Evolutionary conservation across 2,113 vertebrate species (phyloP).

Genomic region (Ibidorhyncha struthersii): DNA sequence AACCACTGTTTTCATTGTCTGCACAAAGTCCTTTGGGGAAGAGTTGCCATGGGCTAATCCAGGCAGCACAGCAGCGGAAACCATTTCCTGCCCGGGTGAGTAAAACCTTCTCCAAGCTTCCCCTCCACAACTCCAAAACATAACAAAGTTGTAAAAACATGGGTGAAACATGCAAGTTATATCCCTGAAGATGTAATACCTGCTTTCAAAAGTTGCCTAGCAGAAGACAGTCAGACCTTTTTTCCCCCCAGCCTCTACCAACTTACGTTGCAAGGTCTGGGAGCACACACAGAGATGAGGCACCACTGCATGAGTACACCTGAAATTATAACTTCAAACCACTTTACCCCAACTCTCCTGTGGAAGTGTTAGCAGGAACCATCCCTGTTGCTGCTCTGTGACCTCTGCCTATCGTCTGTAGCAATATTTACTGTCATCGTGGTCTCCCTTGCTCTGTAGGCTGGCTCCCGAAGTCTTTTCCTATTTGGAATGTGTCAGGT

Average conservation of each 20-base stretch:
- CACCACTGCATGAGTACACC: not conserved
- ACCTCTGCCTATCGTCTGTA: not conserved
- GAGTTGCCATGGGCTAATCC: not conserved
- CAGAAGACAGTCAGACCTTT: not conserved
- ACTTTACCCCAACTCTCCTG: not conserved
- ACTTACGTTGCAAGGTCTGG: not conserved
- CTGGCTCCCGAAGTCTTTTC: not conserved
- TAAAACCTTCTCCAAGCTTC: not conserved
- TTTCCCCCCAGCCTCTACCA: not conserved
- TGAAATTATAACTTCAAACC: not conserved
- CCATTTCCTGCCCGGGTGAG: not conserved
- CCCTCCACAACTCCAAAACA: not conserved
- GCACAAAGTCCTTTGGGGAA: not conserved
- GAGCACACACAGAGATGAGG: not conserved
- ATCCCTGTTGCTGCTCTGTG: not conserved
- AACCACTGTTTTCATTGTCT: not conserved
- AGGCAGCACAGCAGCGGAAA: not conserved
- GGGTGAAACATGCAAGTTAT: not conserved
- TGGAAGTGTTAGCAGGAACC: not conserved
- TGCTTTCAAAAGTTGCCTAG: not conserved
- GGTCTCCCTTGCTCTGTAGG: not conserved
- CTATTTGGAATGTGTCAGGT: not conserved
- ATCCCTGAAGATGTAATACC: not conserved
- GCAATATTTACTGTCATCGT: fast-evolving
- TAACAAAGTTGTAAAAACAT: not conserved